Base-by-base conservation (phyloP, 2,888 invertebrate species). In the Augochlorella aurata region DNA sequence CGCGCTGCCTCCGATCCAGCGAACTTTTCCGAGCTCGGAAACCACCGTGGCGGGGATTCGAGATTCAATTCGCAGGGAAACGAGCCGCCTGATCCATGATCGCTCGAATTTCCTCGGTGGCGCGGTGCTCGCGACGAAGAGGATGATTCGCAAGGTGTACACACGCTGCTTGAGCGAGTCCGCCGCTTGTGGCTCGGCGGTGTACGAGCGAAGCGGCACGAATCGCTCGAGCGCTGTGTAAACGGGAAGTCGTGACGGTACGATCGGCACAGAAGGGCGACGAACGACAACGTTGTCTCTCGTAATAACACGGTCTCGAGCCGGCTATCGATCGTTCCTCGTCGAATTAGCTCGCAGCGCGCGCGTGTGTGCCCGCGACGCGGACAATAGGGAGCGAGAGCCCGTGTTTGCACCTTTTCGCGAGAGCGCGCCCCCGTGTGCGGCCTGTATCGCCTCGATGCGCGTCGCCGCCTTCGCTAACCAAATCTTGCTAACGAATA, bases 261-360 rank as follows among this genome's bases (percentile, higher is more conserved):
- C 47, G 61, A 18, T 29, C 12, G 14, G 21, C n/a, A n/a, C n/a
- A 50, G 14, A n/a, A 73, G 54, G 63, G 18, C 29, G 74, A 50
- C 52, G 58, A 72, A 74, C 76, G 74, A 74, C 69, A 65, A 77
- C 78, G 87, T 88, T 88, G 85, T 88, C 85, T 80, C 87, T 84
- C 45, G 84, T 85, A 88, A 87, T 87, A 88, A 88, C 88, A 87
- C 87, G 82, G 81, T 85, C 85, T 87, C 77, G 75, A 83, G 83
- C 77, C 75, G 61, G 68, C 71, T 85, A 88, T 88, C 88, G 88
- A 88, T 88, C 83, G 80, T 70, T 38, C 74, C 76, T 74, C 79
- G 74, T 58, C 75, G 85, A 85, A 88, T 88, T 87, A 88, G 83
- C 77, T 61, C 66, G 29, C 24, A 61, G n/a, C 61, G 68, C 45